phyloP scores from a whole-genome alignment of 2,888 invertebrate genomes.

The Cantharis lateralis region DNA sequence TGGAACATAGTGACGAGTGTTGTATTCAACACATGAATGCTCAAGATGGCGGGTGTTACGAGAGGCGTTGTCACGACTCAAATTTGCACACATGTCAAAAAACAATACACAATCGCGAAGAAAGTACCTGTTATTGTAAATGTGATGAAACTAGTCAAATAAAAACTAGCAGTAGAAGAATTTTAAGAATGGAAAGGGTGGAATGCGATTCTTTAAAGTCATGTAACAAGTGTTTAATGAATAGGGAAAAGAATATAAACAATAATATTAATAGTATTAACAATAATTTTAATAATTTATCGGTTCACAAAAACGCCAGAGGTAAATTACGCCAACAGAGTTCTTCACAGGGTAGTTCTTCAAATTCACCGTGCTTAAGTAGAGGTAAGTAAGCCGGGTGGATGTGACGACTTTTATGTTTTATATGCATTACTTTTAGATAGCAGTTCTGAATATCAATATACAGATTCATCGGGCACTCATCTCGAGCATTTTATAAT shows the following conservation, averaged over 20 bases:
- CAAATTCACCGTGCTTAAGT: slow-evolving; percentile 62
- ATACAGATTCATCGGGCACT: slow-evolving; percentile 75
- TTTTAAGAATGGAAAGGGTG: slow-evolving; percentile 38
- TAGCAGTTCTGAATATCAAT: slow-evolving; percentile 71
- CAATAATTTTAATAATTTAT: slow-evolving; percentile 46
- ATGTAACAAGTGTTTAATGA: slow-evolving; percentile 48
- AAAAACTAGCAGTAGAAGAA: slow-evolving; percentile 45
- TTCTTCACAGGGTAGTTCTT: slow-evolving; percentile 56
- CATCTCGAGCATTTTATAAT: slow-evolving; percentile 88
- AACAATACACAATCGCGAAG: slow-evolving; percentile 14
- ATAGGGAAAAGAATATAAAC: slow-evolving; percentile 46
- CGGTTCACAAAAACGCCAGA: slow-evolving; percentile 45
- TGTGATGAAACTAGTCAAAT: slow-evolving; percentile 54
- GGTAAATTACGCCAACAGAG: slow-evolving; percentile 53
- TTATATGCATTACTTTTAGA: slow-evolving; percentile 60
- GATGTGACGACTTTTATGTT: neutral
- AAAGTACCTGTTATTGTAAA: neutral
- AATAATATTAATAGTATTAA: slow-evolving; percentile 47
- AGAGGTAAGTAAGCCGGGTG: slow-evolving; percentile 59
- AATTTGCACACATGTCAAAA: slow-evolving; percentile 8
- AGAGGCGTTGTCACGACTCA: neutral
- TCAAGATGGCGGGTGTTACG: slow-evolving; percentile 12
- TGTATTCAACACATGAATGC: slow-evolving; percentile 12
- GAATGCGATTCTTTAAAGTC: slow-evolving; percentile 34
- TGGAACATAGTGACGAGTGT: slow-evolving; percentile 11